A percentile compares a stretch with the other conserved stretches of the same genome.
Evolutionary conservation across 2,797 vertebrate genomes (phyloP).

Genomic region (Tapera naevia): DNA sequence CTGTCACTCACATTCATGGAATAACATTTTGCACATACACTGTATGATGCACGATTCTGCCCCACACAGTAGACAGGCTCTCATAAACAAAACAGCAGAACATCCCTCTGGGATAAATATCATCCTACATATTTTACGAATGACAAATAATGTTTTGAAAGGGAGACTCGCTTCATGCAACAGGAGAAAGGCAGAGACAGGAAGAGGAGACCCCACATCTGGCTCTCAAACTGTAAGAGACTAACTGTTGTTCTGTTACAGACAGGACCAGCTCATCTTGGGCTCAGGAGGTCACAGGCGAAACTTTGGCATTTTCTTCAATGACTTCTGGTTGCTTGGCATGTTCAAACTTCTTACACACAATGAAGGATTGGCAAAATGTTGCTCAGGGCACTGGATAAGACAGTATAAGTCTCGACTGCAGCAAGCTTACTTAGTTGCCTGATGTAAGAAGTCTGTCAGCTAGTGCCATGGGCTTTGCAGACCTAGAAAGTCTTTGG

Average conservation of each 20-base stretch:
- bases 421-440: neutral
- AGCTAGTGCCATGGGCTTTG: neutral
- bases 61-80: neutral
- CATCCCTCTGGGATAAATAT: neutral
- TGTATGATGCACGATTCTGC: fast-evolving
- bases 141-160: neutral
- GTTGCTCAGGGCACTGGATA: neutral
- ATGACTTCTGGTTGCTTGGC: conserved; percentile 31
- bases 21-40: neutral
- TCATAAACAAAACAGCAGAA: neutral
- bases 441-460: neutral
- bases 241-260: neutral
- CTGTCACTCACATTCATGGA: neutral
- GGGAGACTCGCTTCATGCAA: neutral
- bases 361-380: neutral
- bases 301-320: neutral
- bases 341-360: neutral
- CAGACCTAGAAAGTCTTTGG: neutral
- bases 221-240: neutral
- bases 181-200: neutral
- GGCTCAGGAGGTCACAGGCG: neutral
- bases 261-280: neutral
- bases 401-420: neutral
- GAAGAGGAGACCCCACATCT: neutral
- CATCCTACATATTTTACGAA: neutral